Evolutionary conservation across 1,140 invertebrate genomes (phyloP), one percentile per base, ranked within the genome.

Genomic region (Myzus persicae): DNA sequence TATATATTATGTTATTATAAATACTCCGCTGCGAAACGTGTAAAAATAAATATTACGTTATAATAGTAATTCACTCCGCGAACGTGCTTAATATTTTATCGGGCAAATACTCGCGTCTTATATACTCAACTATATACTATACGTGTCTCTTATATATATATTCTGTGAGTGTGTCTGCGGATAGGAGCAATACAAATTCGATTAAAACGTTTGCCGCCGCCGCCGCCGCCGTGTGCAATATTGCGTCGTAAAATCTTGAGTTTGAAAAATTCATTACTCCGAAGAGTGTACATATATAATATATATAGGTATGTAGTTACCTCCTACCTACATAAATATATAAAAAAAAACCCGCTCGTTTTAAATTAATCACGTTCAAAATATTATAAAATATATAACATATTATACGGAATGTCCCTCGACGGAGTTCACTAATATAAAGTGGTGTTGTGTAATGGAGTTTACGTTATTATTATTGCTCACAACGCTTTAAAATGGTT

Each of bases 31-130:
- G n/a, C 24, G 24, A 93, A 93, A 93, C 46, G 84, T 84, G 82
- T 22, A 93, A 94, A 93, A 89, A 93, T 87, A 85, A 94, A 89
- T 93, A n/a, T 38, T 89, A 89, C 87, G 46, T 89, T 51, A 51
- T 51, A 24, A 36, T 44, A 42, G 44, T 88, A 51, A 89, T 89
- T 48, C 40, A 38, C n/a, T 38, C 8, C n/a, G 18, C 46, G n/a
- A 24, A 36, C 44, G 20, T 36, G 24, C n/a, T 51, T 89, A 48
- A 51, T 89, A 51, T 89, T 89, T 89, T 89, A 89, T 89, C 46
- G 87, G 22, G 22, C 87, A 51, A 48, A 51, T 38, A 89, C 87
- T 31, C 20, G 18, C 87, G n/a, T 88, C 22, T 46, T 31, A 76
- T 38, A 38, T 24, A 38, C 81, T 24, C 36, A 42, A 44, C 84